phyloP scores from a whole-genome alignment of 2,888 invertebrate species.

The Apotomis capreana region DNA sequence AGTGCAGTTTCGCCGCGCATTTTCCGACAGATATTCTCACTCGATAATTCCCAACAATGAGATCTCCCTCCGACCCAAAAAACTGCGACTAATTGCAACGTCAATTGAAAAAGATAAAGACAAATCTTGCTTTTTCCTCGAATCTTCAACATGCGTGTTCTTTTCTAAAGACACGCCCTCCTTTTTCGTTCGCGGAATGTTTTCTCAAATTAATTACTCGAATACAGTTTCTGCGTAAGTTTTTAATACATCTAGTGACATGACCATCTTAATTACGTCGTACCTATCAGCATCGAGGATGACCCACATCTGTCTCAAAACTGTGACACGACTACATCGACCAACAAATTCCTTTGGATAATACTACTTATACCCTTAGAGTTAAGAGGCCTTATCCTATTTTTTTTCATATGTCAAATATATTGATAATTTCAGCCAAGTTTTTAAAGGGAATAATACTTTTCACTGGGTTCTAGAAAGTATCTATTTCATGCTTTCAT shows the following conservation, averaged over 20 bases:
- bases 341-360: constrained; percentile 11
- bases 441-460: no score
- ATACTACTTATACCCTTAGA: constrained; percentile 23
- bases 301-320: constrained; percentile 65
- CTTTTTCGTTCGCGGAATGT: constrained; percentile 38
- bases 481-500: no score
- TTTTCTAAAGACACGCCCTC: constrained; percentile 43
- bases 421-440: no score
- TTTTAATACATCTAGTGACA: constrained; percentile 60
- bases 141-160: constrained; percentile 21
- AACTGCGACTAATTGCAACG: constrained; percentile 31
- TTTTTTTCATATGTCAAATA: no score
- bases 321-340: constrained; percentile 52
- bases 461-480: no score
- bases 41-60: constrained; percentile 35
- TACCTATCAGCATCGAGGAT: constrained; percentile 57
- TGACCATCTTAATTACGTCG: constrained; percentile 63
- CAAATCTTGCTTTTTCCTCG: constrained; percentile 31
- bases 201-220: constrained; percentile 40
- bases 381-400: no score
- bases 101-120: constrained; percentile 35
- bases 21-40: constrained; percentile 37
- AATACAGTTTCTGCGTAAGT: constrained; percentile 50
- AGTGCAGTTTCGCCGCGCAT: constrained; percentile 10
- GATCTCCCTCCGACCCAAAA: constrained; percentile 37